These are phyloP conservation scores for Eulemur albifrons DNA, from an alignment of 2,797 vertebrate genomes.

Conservation along the genomic window DNA sequence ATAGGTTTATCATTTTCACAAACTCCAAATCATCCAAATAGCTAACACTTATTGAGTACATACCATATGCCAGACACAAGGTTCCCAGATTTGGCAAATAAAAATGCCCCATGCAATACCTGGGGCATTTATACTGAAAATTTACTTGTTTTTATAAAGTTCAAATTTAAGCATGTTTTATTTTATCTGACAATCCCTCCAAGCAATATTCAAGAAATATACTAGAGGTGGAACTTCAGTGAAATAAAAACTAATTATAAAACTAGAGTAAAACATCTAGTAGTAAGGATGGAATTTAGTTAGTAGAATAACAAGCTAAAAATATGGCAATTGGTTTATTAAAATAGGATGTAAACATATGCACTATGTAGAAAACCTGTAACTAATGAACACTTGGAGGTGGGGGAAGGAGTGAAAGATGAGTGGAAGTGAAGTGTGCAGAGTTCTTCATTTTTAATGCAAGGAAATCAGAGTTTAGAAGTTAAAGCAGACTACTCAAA, in stretches of 20 bases:
- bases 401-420: not conserved
- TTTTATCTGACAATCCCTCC: constrained; percentile 28
- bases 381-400: not conserved
- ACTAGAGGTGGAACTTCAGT: not conserved
- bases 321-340: constrained; percentile 10
- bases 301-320: not conserved
- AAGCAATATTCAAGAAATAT: constrained; percentile 31
- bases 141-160: not conserved
- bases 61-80: not conserved
- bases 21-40: constrained; percentile 15
- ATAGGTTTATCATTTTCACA: not conserved
- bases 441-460: constrained; percentile 22
- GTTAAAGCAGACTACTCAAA: constrained; percentile 10
- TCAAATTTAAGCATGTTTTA: constrained; percentile 38
- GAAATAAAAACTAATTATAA: constrained; percentile 44
- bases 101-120: not conserved
- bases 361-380: not conserved
- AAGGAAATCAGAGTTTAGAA: not conserved
- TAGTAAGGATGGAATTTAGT: not conserved
- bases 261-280: constrained; percentile 44
- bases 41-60: not conserved
- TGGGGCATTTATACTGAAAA: not conserved
- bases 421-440: not conserved
- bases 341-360: not conserved
- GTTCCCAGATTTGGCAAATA: constrained; percentile 23